Evolutionary conservation across 2,888 invertebrate genomes (phyloP), one percentile per base, ranked within the genome.

Genomic region (Brenthis ino): DNA sequence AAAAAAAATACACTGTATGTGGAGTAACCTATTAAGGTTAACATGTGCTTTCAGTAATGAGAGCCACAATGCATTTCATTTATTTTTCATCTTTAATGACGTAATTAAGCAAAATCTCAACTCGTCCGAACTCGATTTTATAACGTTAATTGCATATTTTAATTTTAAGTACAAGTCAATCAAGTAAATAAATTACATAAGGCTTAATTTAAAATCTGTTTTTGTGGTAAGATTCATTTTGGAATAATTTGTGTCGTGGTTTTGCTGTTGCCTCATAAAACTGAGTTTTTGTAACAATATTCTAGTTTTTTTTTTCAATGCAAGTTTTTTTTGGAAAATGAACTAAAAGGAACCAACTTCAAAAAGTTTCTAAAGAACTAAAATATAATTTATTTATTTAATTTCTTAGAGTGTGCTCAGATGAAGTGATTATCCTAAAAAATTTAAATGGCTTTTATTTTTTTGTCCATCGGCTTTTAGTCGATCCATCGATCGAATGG

Each of bases 81-180:
- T 1, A 43, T 3, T 20, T 47, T 12, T 54, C 43, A 13, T 37
- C 57, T 43, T 57, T 43, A 43, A 48, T 48, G 24, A n/a, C 8
- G 24, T 48, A 58, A 58, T 48, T 48, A 33, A 58, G 14, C 28
- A n/a, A 50, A 60, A 28, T 50, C 48, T 50, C 60, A 60, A 50
- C n/a, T 28, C 28, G 11, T n/a, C 6, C 48, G 50, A 50, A 60
- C 28, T 11, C 11, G 50, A 50, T 60, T 60, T 60, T 60, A 60
- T 60, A 60, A 33, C 60, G 48, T 50, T 60, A 60, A 60, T 60
- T 48, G 53, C 63, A 53, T 53, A 63, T 53, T 63, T 63, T 53
- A 63, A 63, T 63, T 63, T 63, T 63, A 63, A 63, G 53, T 53
- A 37, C 63, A 53, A 50, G n/a, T 16, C 28, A 60, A 60, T 63